Evolutionary conservation across 1,140 invertebrate genomes (phyloP).

Genomic region (Mercenaria mercenaria): DNA sequence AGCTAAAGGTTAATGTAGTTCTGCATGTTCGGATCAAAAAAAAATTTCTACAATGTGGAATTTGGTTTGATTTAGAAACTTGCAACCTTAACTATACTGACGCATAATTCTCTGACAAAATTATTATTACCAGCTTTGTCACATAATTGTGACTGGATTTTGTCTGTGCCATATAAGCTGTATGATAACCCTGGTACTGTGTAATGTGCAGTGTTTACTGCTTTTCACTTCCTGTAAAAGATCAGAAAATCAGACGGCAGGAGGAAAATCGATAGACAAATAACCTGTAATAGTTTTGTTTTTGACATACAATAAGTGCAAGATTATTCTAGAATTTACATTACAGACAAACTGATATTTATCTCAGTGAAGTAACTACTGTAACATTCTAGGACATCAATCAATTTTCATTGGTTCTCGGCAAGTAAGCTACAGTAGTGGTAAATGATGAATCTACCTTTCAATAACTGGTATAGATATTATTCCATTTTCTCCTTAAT

Average conservation of each 20-base stretch:
- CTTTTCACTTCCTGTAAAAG: not conserved
- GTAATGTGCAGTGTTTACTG: not conserved
- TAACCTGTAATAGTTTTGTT: not conserved
- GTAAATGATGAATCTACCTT: not conserved
- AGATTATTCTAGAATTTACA: not conserved
- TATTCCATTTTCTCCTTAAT: not conserved
- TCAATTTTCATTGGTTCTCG: not conserved
- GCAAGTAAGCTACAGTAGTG: not conserved
- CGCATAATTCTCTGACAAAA: too few relatives aligned
- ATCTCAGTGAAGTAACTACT: constrained; percentile 3
- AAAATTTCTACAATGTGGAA: too few relatives aligned
- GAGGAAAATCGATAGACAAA: not conserved
- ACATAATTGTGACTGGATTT: too few relatives aligned
- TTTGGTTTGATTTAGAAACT: too few relatives aligned
- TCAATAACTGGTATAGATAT: not conserved
- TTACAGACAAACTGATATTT: constrained; percentile 12
- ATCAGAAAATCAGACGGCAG: not conserved
- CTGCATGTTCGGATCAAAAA: too few relatives aligned
- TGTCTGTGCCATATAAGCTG: too few relatives aligned
- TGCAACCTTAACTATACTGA: too few relatives aligned
- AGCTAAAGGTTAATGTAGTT: too few relatives aligned
- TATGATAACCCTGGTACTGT: not conserved
- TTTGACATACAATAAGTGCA: not conserved
- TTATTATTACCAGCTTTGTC: too few relatives aligned
- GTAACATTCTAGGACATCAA: not conserved